Conservation (phyloP, 2,113 vertebrate genomes). For the Nothobranchius kuhntae region DNA sequence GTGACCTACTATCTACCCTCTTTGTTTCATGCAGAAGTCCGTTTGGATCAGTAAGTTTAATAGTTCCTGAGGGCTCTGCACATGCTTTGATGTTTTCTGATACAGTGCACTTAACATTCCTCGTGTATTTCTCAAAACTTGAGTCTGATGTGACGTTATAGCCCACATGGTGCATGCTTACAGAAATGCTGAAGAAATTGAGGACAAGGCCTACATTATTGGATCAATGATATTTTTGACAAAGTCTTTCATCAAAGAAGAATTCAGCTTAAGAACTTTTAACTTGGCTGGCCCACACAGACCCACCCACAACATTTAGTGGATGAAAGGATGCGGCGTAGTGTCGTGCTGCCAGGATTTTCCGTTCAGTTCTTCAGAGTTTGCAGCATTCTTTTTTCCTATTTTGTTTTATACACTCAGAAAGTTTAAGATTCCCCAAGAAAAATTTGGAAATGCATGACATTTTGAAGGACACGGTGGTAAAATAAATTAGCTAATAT, state of each 20-base stretch:
- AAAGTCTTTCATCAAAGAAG: constrained; percentile 36
- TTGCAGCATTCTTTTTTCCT: no score
- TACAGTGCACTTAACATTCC: constrained; percentile 71
- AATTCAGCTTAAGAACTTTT: no score
- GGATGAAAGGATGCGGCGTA: no score
- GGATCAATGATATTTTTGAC: constrained; percentile 48
- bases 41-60: constrained; percentile 75
- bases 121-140: constrained; percentile 48
- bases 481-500: no score
- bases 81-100: constrained; percentile 70
- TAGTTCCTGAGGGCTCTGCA: constrained; percentile 35
- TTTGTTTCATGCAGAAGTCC: constrained; percentile 63
- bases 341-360: no score
- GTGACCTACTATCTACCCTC: constrained; percentile 61
- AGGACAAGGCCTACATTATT: constrained; percentile 50
- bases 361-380: no score
- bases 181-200: constrained; percentile 39
- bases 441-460: no score
- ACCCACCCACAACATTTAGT: no score
- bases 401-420: no score
- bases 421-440: no score
- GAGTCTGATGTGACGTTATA: constrained; percentile 44
- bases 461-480: no score
- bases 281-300: no score
- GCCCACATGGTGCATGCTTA: constrained; percentile 39